These are phyloP conservation scores for Otis tarda DNA, from an alignment of 2,113 vertebrate species.

Conservation along the genomic window DNA sequence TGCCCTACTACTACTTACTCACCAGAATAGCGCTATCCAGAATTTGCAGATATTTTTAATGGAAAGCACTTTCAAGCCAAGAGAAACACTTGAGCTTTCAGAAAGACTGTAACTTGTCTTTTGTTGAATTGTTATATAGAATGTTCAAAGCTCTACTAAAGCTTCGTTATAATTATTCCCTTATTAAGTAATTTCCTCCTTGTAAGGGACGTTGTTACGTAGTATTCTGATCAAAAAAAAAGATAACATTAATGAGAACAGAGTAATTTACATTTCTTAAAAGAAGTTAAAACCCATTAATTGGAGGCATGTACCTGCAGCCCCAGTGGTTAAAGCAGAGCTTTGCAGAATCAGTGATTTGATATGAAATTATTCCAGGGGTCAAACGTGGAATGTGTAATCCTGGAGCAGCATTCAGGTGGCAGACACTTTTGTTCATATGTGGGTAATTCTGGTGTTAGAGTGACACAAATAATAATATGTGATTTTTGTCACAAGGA, in stretches of 20 bases:
- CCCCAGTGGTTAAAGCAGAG: neutral
- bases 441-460: neutral
- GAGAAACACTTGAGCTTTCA: neutral
- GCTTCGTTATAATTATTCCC: neutral
- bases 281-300: neutral
- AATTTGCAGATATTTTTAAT: neutral
- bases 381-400: neutral
- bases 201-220: fast-evolving
- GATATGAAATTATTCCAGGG: neutral
- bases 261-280: neutral
- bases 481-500: neutral
- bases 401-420: neutral
- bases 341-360: neutral
- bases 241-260: neutral
- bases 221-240: neutral
- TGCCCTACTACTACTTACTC: neutral
- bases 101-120: neutral
- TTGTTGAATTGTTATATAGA: neutral
- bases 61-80: neutral
- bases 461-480: neutral
- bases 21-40: neutral
- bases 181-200: neutral
- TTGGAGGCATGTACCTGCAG: neutral
- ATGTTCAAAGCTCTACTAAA: neutral
- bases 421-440: neutral